These are phyloP conservation scores for Halictus rubicundus DNA, from an alignment of 1,140 invertebrate genomes.

Conservation along the genomic window DNA sequence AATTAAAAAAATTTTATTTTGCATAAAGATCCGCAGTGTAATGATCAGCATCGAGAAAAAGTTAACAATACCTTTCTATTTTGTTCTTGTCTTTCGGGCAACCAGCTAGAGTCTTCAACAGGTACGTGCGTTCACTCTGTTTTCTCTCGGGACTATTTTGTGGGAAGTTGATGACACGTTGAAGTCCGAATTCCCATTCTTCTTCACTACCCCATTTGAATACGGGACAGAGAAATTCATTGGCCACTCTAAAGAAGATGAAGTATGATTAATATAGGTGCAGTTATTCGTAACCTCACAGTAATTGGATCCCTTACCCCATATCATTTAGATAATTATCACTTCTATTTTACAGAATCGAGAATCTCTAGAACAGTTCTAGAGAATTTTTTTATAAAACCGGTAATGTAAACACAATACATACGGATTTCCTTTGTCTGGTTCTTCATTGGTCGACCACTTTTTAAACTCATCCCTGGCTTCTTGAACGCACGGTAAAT, in stretches of 20 bases:
- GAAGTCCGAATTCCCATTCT: constrained; percentile 89
- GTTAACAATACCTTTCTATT: constrained; percentile 80
- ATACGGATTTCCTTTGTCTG: constrained; percentile 88
- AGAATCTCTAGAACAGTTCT: too few relatives aligned
- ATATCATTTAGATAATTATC: too few relatives aligned
- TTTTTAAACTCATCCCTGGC: constrained; percentile 84
- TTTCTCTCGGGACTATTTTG: constrained; percentile 79
- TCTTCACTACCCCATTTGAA: constrained; percentile 88
- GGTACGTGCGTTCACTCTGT: constrained; percentile 86
- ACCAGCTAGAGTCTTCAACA: constrained; percentile 87
- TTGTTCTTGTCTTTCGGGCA: constrained; percentile 86
- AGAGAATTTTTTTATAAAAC: neutral
- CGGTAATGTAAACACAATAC: constrained; percentile 65
- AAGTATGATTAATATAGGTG: too few relatives aligned
- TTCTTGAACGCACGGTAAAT: constrained; percentile 86
- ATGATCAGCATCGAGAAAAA: too few relatives aligned
- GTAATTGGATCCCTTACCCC: too few relatives aligned
- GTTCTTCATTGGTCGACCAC: constrained; percentile 85
- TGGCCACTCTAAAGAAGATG: constrained; percentile 83
- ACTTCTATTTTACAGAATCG: too few relatives aligned
- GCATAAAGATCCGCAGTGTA: too few relatives aligned
- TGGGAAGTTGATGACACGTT: constrained; percentile 87
- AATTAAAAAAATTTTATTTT: too few relatives aligned
- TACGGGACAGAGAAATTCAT: constrained; percentile 88
- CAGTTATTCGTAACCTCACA: too few relatives aligned